These are phyloP conservation scores for Rhipidura dahli DNA, from an alignment of 2,113 vertebrate species.

Conservation along the genomic window DNA sequence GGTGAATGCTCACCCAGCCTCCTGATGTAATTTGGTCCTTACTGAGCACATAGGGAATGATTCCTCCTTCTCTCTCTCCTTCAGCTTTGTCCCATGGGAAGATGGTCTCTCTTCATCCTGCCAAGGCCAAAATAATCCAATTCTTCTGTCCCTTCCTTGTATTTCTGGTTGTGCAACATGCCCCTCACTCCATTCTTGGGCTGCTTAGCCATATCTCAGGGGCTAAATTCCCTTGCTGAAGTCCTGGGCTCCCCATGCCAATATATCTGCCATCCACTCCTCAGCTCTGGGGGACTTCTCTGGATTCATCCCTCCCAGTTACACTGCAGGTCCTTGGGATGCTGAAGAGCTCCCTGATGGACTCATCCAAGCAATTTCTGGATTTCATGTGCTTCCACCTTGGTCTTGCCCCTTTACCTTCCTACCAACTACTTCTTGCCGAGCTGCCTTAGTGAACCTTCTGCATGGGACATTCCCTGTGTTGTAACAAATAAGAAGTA, in stretches of 20 bases:
- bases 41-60: neutral
- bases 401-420: neutral
- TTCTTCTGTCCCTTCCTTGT: neutral
- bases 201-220: neutral
- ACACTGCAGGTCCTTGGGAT: neutral
- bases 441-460: neutral
- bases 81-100: neutral
- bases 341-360: neutral
- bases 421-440: neutral
- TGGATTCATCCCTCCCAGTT: neutral
- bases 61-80: neutral
- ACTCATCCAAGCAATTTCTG: neutral
- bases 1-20: neutral
- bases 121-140: neutral
- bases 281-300: neutral
- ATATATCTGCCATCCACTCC: neutral
- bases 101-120: neutral
- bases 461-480: neutral
- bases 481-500: neutral
- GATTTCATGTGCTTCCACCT: neutral
- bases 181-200: neutral
- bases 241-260: neutral
- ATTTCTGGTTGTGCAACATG: neutral
- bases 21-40: neutral
- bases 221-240: neutral